Evolutionary conservation across 1,140 invertebrate genomes (phyloP), one percentile per base, ranked within the genome.

Genomic region (Drosophila micromelanica): DNA sequence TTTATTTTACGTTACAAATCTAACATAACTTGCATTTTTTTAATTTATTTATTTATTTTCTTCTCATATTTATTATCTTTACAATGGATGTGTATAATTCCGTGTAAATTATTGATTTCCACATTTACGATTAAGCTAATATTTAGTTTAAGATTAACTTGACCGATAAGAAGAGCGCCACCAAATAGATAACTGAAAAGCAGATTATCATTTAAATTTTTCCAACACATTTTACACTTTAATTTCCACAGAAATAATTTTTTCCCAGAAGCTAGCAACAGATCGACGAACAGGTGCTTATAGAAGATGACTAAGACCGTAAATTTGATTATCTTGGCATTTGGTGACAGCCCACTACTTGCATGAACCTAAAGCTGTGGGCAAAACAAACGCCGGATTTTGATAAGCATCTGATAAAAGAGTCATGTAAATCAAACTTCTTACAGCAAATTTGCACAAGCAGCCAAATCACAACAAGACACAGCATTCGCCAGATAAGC

Each of bases 401-500:
- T 71, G 70, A 68, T 61, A 73, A 55, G 30, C 23, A 4, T n/a
- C 56, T 43, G 72, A 62, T 59, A 63, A 70, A 54, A 30, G 43
- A 54, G 15, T n/a, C 49, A 73, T 73, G 70, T 73, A 73, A 73
- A 73, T 73, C 45, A 46, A 35, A 46, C 23, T 68, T 48, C 38
- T 56, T 51, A 67, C 55, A 65, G 45, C 69, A 72, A 65, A 57
- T 72, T 59, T 72, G 32, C 69, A 59, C 55, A 56, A 42, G 42
- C 48, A 32, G 64, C 55, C 27, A 68, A 69, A 59, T 60, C 54
- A 73, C 48, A 62, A 56, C 52, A 69, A 40, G 43, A 42, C 42
- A 13, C 35, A 23, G 43, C 17, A 43, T 30, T 35, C 32, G 12
- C 2, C 27, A 65, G 51, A 72, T 65, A 65, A 72, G 30, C 20